Evolutionary conservation across 2,113 vertebrate genomes (phyloP).

Genomic region (Macrotis lagotis): DNA sequence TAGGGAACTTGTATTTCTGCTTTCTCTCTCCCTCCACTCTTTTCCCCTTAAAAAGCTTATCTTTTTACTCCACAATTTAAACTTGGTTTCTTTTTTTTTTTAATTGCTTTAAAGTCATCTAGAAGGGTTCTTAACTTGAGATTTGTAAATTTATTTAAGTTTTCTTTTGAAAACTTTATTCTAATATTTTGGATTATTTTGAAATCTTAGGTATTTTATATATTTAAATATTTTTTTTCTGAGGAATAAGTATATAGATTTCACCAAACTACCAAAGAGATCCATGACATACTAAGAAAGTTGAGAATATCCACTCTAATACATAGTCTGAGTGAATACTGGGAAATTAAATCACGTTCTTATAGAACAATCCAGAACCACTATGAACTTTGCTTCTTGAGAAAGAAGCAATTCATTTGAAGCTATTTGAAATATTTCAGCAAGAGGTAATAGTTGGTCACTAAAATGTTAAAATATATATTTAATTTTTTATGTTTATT

Average conservation of each 20-base stretch:
- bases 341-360: neutral
- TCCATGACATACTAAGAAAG: neutral
- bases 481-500: no score
- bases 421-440: neutral
- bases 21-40: neutral
- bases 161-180: neutral
- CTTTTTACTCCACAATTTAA: neutral
- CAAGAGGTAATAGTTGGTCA: neutral
- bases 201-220: neutral
- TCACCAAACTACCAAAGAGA: neutral
- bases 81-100: neutral
- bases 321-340: neutral
- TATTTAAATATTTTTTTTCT: neutral
- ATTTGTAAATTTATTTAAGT: neutral
- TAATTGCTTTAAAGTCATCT: neutral
- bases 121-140: neutral
- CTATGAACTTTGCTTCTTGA: neutral
- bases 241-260: neutral
- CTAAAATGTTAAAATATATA: neutral
- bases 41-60: neutral
- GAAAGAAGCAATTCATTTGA: neutral
- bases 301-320: neutral
- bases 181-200: neutral
- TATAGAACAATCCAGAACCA: neutral
- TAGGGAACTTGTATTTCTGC: neutral